Conservation (phyloP, 30 jellyfish, hydroid and myxozoan genomes). For the Aurelia coerulea region DNA sequence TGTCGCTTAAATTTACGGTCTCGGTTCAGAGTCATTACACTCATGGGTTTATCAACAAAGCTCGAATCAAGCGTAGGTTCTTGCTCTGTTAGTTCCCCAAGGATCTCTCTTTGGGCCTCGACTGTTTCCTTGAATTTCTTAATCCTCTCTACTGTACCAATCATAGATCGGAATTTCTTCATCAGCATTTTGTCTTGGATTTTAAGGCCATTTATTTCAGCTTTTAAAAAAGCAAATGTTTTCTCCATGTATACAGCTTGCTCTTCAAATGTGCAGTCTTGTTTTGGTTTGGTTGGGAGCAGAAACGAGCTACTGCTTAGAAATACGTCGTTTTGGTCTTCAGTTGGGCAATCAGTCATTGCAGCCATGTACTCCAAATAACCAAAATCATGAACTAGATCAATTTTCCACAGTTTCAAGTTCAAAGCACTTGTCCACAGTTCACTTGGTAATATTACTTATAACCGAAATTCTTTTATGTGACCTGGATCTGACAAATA, state of each 20-base stretch:
- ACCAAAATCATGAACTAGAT: no score
- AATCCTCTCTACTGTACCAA: slow-evolving; percentile 26
- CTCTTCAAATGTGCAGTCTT: slow-evolving; percentile 40
- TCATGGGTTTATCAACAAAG: slow-evolving; percentile 19
- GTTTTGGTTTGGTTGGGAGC: slow-evolving; percentile 15
- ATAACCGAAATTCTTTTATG: no score
- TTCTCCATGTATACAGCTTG: slow-evolving; percentile 56
- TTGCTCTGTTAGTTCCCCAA: slow-evolving; percentile 14
- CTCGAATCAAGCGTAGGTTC: slow-evolving; percentile 18
- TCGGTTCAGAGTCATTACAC: slow-evolving; percentile 1
- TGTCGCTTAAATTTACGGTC: slow-evolving; percentile 18
- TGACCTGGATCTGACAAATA: no score
- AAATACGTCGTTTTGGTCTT: slow-evolving; percentile 40
- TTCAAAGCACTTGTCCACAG: no score
- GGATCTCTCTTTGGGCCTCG: slow-evolving; percentile 37
- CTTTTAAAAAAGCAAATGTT: slow-evolving; percentile 18
- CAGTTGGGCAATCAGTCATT: background rate
- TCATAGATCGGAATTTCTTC: slow-evolving; percentile 43
- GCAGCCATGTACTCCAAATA: no score
- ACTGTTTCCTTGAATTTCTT: slow-evolving; percentile 33
- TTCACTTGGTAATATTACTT: no score
- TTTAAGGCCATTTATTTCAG: slow-evolving; percentile 22
- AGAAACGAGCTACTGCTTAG: background rate
- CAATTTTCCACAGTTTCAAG: no score
- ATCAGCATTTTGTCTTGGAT: slow-evolving; percentile 37